Percentiles rank a stretch among this genome's conserved stretches.
Evolutionary conservation across 2,797 vertebrate genomes (phyloP).

Genomic region (Eulemur coronatus): DNA sequence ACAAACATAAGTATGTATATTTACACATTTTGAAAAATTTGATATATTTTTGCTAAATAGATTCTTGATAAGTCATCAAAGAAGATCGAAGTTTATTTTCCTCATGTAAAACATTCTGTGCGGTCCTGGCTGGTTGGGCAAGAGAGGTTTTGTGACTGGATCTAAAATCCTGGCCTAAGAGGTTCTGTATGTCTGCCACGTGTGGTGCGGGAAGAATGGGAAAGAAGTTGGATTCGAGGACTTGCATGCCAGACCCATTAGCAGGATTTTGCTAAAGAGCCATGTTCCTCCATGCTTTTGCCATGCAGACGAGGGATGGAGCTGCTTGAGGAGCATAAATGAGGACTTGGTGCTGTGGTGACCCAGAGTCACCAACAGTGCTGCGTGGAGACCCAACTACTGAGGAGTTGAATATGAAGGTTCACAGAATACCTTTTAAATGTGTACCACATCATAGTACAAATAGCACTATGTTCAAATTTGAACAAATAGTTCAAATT

Average conservation of each 20-base stretch:
- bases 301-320: too few species aligned
- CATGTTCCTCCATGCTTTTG: neutral
- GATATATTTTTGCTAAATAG: neutral
- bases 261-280: too few species aligned
- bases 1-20: neutral
- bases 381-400: neutral
- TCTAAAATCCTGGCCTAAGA: neutral
- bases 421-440: too few species aligned
- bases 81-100: neutral
- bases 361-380: neutral
- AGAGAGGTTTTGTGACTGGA: neutral
- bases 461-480: too few species aligned
- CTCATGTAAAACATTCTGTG: neutral
- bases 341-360: neutral
- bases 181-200: rapidly evolving
- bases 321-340: too few species aligned
- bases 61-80: neutral
- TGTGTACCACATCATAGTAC: too few species aligned
- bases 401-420: neutral
- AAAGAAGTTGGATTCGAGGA: neutral
- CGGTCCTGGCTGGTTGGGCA: neutral
- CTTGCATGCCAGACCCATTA: neutral
- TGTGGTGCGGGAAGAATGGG: neutral
- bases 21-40: neutral
- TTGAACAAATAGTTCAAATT: neutral